Base-by-base conservation (phyloP, 2,797 vertebrate genomes). In the Spatula clypeata region DNA sequence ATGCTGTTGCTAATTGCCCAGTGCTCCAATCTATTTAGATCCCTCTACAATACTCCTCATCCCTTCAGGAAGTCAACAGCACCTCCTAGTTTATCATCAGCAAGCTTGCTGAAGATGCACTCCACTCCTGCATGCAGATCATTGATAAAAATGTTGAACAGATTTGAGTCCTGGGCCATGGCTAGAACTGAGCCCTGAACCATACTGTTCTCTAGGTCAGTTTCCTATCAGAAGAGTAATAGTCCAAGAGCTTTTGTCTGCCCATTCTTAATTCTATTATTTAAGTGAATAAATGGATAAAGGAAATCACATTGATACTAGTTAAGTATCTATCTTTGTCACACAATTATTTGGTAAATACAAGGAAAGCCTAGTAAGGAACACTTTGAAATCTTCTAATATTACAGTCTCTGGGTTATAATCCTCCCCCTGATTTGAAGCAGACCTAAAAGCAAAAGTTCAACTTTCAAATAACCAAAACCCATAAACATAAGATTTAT, bases 311-410 rank as follows among this genome's bases (percentile, higher is more conserved):
- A 31, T 34, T 69, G 62, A 88, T 38, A 51, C 19, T 53, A 38
- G 67, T 65, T 77, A 85, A 77, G 67, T 45, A 79, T 85, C 77
- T 75, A 3, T 80, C 91, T 88, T 77, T 88, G 72, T 84, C 80
- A 96, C 72, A 58, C 0, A 0, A 86, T 38, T 58, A 75, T 81
- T 93, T 55, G 49, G 49, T 86, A 94, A 86, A 53, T 32, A 76
- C 51, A 94, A 79, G 51, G 77, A 88, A 85, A 93, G 45, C 54
- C 79, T 86, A 92, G 66, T 53, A 72, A 61, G 65, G 62, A 86
- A 45, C 76, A 70, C 86, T 92, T 92, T 84, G 90, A 93, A 94
- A 90, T 40, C 69, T 91, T 86, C 91, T 96, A 90, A 45, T 83
- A 69, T 91, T 94, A 91, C 76, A 80, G n/a, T 55, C 94, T 75